Base-by-base conservation (phyloP, 92 coral and sea anemone genomes). In the Anthopleura xanthogrammica region DNA sequence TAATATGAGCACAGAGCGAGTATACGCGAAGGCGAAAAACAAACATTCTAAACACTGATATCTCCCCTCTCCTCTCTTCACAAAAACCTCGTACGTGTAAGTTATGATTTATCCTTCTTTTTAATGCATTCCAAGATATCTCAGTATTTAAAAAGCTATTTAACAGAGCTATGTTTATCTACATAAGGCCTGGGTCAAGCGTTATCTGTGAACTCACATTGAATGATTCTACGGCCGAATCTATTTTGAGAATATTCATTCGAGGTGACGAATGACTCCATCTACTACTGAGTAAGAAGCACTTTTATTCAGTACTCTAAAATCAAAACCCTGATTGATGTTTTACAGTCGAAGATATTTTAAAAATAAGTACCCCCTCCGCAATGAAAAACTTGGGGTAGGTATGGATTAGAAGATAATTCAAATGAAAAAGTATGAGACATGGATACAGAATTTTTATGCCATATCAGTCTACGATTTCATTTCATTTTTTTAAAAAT, bases 231-330 rank as follows among this genome's bases (percentile, higher is more conserved):
- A 3, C 11, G 1, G 41, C 40, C 20, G 42, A 24, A 29, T 11
- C 74, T 24, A 68, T 68, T 68, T 68, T 68, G 41, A 68, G 74
- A 29, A 68, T 20, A 68, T 68, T 68, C 41, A 36, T 68, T 29
- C 1, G 16, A 68, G 19, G 74, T 68, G 41, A 23, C 41, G 74
- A 68, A 3, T 68, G 74, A 68, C 39, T 65, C 4, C 36, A 65
- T 16, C 24, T 23, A 23, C 41, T 29, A 29, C 36, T 29, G 1
- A 29, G 36, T 20, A 7, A 65, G 72, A 29, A 8, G 36, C 22
- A 0, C 10, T 50, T 6, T 50, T 50, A 50, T 50, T 50, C 54
- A 50, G 11, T 5, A 50, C 54, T 11, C 54, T 6, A 50, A 11
- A 50, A 50, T 50, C 20, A 29, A 29, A 29, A 36, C 16, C 36